Percentiles rank a stretch among this genome's conserved stretches.
Conservation (phyloP, 2,113 vertebrate species). For the Sphaerodactylus townsendi region DNA sequence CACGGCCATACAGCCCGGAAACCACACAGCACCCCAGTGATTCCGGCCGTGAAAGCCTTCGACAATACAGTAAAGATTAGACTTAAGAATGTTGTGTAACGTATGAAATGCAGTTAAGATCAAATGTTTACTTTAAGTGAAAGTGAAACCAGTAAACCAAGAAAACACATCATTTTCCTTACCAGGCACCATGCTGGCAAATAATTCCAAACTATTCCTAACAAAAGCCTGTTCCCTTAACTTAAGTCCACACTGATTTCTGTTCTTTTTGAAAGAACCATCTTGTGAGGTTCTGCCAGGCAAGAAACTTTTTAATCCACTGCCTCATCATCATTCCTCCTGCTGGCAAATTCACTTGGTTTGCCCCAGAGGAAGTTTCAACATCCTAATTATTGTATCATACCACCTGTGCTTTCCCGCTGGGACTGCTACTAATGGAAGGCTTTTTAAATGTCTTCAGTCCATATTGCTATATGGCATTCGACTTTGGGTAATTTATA, state of each 20-base stretch:
- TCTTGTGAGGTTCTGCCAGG: background rate
- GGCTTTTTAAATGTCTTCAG: background rate
- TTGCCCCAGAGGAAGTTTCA: background rate
- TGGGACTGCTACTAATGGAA: background rate
- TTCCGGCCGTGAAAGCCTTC: no score
- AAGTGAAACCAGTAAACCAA: constrained; percentile 8
- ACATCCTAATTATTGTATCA: background rate
- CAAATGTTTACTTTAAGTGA: no score
- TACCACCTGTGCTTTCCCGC: background rate
- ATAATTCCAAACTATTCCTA: constrained; percentile 59
- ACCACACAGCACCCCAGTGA: no score
- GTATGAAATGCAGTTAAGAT: no score
- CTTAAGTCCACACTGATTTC: constrained; percentile 40
- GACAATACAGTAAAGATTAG: no score
- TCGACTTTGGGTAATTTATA: background rate
- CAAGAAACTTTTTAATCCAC: background rate
- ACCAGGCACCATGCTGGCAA: constrained; percentile 35
- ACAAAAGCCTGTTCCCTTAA: constrained; percentile 57
- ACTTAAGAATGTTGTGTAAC: no score
- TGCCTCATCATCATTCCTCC: background rate
- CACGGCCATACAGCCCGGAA: no score
- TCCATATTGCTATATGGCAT: background rate
- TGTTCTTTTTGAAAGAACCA: constrained; percentile 7
- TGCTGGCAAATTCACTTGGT: background rate
- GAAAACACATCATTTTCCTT: constrained; percentile 1